Evolutionary conservation across 2,797 vertebrate genomes (phyloP).

Genomic region (Poliocrania exsul): DNA sequence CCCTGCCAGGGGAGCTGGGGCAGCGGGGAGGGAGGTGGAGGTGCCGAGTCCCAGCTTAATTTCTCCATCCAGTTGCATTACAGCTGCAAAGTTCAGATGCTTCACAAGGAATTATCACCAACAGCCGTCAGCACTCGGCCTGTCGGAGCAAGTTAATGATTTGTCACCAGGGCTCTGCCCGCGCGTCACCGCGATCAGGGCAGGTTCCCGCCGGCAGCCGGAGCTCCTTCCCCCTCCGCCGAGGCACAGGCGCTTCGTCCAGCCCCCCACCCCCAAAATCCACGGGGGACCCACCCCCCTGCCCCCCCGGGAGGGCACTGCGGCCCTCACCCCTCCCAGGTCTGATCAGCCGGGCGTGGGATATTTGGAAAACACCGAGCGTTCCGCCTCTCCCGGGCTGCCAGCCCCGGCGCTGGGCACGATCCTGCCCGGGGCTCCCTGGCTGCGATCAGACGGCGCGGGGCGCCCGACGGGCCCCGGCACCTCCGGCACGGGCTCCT

Average conservation of each 20-base stretch:
- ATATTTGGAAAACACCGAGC: not conserved
- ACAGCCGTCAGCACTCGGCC: slow-evolving; percentile 58
- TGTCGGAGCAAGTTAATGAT: slow-evolving; percentile 72
- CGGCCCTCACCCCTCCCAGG: not conserved
- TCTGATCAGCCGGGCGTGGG: not conserved
- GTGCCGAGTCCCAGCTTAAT: slow-evolving; percentile 45
- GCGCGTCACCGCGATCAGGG: slow-evolving; percentile 50
- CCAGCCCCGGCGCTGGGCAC: not conserved
- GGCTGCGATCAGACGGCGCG: not conserved
- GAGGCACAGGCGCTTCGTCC: not conserved
- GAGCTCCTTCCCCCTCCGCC: not conserved
- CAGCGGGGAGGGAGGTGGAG: not conserved
- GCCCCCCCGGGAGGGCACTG: fast-evolving
- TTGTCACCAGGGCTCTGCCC: slow-evolving; percentile 66
- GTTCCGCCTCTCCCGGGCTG: not conserved
- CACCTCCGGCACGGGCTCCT: not conserved
- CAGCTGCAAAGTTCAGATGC: slow-evolving; percentile 65
- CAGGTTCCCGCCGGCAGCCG: slow-evolving; percentile 25
- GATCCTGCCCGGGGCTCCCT: not conserved
- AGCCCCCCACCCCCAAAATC: not conserved
- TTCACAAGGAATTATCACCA: slow-evolving; percentile 71
- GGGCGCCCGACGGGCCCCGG: not conserved
- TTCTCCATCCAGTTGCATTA: slow-evolving; percentile 58
- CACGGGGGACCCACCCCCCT: fast-evolving
- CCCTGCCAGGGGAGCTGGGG: not conserved